phyloP scores from a whole-genome alignment of 2,797 vertebrate genomes.

The Oreochromis grahami region DNA sequence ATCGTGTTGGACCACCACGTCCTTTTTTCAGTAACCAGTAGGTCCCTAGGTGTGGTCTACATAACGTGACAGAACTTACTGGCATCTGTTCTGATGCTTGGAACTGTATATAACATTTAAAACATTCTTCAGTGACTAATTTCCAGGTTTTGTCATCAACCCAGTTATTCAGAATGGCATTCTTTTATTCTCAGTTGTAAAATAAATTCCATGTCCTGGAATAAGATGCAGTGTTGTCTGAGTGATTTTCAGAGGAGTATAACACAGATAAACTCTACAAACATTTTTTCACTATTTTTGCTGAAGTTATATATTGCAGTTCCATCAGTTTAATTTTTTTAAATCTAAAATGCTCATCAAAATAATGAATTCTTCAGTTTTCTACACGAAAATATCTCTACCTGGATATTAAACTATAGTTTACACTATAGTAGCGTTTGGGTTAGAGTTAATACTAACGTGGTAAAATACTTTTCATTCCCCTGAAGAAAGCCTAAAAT shows the following conservation, averaged over 20 bases:
- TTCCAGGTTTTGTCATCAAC: conserved; percentile 93
- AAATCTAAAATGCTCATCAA: not conserved
- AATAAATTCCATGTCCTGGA: conserved; percentile 98
- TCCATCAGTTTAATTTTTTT: not conserved
- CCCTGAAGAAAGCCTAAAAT: not conserved
- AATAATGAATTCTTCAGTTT: not conserved
- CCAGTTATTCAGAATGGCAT: conserved; percentile 90
- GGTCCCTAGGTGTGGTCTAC: conserved; percentile 94
- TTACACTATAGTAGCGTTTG: not conserved
- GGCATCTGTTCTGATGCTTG: conserved; percentile 89
- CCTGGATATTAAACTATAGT: not conserved
- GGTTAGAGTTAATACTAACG: not conserved
- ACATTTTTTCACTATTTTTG: not conserved
- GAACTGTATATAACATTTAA: conserved; percentile 81
- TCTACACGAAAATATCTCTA: not conserved
- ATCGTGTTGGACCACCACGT: conserved; percentile 90
- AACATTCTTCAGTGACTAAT: conserved; percentile 79
- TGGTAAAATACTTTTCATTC: not conserved
- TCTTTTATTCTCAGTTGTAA: conserved; percentile 94
- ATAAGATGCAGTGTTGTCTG: conserved; percentile 76
- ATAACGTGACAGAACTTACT: conserved; percentile 86
- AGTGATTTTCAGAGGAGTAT: conserved; percentile 12
- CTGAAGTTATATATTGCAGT: not conserved
- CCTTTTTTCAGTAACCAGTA: conserved; percentile 85
- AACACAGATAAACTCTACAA: not conserved